Conservation (phyloP, 2,797 vertebrate species). For the Scolopax bukidnonensis region DNA sequence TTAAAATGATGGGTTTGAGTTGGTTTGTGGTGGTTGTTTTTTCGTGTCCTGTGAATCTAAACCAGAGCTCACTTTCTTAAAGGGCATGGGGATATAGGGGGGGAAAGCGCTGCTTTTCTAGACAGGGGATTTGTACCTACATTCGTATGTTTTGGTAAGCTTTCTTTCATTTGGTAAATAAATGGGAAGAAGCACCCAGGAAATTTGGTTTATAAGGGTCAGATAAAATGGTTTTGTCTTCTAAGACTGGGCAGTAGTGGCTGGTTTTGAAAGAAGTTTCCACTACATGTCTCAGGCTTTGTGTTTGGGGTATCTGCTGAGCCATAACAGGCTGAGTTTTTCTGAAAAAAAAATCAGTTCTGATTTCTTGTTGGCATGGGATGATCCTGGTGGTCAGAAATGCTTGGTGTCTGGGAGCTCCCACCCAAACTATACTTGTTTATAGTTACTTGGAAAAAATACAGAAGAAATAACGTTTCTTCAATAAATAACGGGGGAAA, state of each 20-base stretch:
- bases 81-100: not conserved
- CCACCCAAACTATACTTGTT: not conserved
- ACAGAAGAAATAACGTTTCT: not conserved
- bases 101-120: not conserved
- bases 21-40: not conserved
- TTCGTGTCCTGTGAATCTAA: not conserved
- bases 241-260: not conserved
- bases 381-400: not conserved
- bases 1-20: not conserved
- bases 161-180: not conserved
- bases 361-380: not conserved
- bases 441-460: not conserved
- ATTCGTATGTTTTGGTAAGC: not conserved
- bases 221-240: not conserved
- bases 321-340: not conserved
- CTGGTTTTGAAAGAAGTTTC: not conserved
- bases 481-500: not conserved
- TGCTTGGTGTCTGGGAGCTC: not conserved
- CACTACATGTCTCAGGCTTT: not conserved
- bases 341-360: not conserved
- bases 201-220: not conserved
- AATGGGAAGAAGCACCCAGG: not conserved
- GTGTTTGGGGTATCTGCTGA: not conserved
- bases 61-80: fast-evolving
- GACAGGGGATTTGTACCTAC: not conserved